Conservation (phyloP, 2,113 vertebrate species). For the Martes martes region DNA sequence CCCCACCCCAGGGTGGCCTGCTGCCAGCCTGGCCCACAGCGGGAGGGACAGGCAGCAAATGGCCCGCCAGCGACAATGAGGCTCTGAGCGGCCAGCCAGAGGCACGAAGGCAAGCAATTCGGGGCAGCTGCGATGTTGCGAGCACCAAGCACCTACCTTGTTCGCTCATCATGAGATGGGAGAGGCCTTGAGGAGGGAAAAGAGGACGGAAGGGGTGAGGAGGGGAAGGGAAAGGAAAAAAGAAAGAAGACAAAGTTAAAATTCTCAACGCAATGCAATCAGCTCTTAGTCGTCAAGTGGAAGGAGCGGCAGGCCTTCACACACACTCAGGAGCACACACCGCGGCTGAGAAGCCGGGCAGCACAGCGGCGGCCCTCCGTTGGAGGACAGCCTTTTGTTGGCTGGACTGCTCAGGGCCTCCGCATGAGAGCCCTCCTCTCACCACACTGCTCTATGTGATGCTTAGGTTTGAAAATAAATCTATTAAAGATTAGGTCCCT, state of each 20-base stretch:
- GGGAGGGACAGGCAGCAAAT: conserved; percentile 40
- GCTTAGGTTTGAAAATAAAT: neutral
- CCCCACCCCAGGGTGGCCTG: neutral
- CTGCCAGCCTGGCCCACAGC: conserved; percentile 49
- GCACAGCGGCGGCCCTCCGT: neutral
- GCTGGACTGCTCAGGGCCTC: neutral
- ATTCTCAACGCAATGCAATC: conserved; percentile 37
- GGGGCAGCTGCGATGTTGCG: conserved; percentile 48
- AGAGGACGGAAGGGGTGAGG: conserved; percentile 35
- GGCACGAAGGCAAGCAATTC: conserved; percentile 42
- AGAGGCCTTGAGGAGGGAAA: conserved; percentile 87
- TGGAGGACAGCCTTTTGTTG: neutral
- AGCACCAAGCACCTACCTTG: conserved; percentile 90
- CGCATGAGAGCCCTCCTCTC: neutral
- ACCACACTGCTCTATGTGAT: neutral
- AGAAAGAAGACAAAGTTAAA: conserved; percentile 71
- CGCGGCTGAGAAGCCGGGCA: neutral
- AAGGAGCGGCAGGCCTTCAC: conserved; percentile 5
- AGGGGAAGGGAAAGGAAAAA: conserved; percentile 16
- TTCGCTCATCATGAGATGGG: conserved; percentile 96
- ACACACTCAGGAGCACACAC: neutral
- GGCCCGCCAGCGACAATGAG: neutral
- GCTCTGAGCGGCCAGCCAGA: conserved; percentile 58
- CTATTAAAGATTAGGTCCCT: neutral
- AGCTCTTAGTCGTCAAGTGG: neutral